A percentile compares a stretch with the other conserved stretches of the same genome.
phyloP scores from a whole-genome alignment of 2,888 invertebrate species.

The Cerceris rybyensis region DNA sequence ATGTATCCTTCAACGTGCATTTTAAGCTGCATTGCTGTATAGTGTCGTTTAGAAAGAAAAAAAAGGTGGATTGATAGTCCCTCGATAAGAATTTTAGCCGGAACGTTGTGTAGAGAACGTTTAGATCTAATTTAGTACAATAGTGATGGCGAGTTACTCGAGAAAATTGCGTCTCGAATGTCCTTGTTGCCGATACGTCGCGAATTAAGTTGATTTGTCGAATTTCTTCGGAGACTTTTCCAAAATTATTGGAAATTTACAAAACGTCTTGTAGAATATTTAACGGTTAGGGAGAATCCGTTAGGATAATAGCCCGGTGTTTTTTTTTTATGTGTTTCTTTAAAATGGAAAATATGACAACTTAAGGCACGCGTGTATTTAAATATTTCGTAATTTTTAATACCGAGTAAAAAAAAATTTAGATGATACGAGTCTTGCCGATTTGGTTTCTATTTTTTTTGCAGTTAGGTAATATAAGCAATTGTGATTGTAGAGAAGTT shows the following conservation, averaged over 20 bases:
- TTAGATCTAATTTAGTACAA: constrained; percentile 16
- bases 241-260: constrained; percentile 34
- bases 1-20: constrained; percentile 44
- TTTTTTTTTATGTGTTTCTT: too few relatives aligned
- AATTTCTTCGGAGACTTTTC: constrained; percentile 5
- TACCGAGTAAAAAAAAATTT: too few relatives aligned
- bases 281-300: constrained; percentile 2
- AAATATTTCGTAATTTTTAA: too few relatives aligned
- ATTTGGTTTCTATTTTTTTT: too few relatives aligned
- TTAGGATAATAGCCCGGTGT: too few relatives aligned
- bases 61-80: constrained; percentile 21
- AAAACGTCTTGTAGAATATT: constrained; percentile 24
- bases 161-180: constrained; percentile 22
- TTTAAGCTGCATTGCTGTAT: constrained; percentile 20
- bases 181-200: constrained; percentile 38
- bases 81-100: constrained; percentile 20
- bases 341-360: too few relatives aligned
- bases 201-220: constrained; percentile 8
- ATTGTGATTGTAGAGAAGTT: too few relatives aligned
- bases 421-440: too few relatives aligned
- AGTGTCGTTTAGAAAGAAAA: constrained; percentile 10
- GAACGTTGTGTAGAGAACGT: constrained; percentile 13
- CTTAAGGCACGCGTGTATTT: too few relatives aligned
- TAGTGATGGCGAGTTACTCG: constrained; percentile 11
- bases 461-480: too few relatives aligned